Evolutionary conservation across 2,113 vertebrate species (phyloP).

Genomic region (Phalacrocorax aristotelis): DNA sequence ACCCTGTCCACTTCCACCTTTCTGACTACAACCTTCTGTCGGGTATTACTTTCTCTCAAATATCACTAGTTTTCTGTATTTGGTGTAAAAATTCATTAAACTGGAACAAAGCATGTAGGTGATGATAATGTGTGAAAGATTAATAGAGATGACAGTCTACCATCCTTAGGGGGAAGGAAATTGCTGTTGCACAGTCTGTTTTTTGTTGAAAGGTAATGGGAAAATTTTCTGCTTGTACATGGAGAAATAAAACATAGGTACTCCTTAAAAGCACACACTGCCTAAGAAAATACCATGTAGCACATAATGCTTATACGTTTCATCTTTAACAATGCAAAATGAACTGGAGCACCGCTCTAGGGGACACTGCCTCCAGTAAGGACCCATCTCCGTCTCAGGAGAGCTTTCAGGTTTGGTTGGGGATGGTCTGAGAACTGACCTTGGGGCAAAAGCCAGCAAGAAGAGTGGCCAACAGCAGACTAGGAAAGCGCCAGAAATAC

Average conservation of each 20-base stretch:
- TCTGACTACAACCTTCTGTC: neutral
- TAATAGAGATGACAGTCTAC: constrained; percentile 9
- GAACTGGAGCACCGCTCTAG: neutral
- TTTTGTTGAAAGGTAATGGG: constrained; percentile 10
- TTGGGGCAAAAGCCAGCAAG: neutral
- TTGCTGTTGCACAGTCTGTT: neutral
- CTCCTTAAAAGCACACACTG: neutral
- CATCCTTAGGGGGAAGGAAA: neutral
- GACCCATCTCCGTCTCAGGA: neutral
- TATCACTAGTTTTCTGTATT: neutral
- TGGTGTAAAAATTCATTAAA: neutral
- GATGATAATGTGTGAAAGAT: neutral
- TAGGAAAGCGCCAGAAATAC: neutral
- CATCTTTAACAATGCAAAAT: neutral
- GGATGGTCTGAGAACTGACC: neutral
- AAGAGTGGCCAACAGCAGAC: neutral
- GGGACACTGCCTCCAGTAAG: neutral
- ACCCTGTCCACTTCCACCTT: neutral
- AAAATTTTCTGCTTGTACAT: neutral
- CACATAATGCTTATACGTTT: neutral
- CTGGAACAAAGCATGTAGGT: neutral
- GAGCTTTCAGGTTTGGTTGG: neutral
- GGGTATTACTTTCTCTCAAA: neutral
- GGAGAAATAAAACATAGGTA: neutral
- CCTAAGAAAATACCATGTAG: neutral